Evolutionary conservation across 2,888 invertebrate species (phyloP), one percentile per base, ranked within the genome.

Genomic region (Buathra laborator): DNA sequence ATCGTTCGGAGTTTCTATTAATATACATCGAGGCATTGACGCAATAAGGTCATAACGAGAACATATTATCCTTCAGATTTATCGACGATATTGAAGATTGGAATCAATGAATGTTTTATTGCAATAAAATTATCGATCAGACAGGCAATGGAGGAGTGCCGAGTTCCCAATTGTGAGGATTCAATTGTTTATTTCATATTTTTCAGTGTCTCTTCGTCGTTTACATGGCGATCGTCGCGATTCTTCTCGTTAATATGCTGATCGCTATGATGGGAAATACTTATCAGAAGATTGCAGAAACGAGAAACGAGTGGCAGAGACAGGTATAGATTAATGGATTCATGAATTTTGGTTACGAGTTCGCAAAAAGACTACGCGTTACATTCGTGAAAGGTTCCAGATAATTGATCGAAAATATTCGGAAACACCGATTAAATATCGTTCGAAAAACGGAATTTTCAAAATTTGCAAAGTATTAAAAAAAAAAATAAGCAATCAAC

Each of bases 231-330:
- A 97, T 99, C 93, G 99, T 99, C 24, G 98, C 98, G 0, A 97
- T 99, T 83, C 95, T 99, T 46, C 95, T 99, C 81, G 98, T 99
- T 72, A 99, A 99, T 95, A 98, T 99, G 98, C 95, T 99, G 94
- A 99, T 99, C 91, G 99, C 99, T 86, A 99, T 99, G 99, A 99
- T 99, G 99, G 99, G 99, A 0, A 99, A 99, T 94, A 99, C 99
- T 3, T 99, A 99, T 93, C 98, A 99, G 94, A 98, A 99, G 94
- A 99, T 99, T 89, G 98, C 98, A 0, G 98, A 99, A 94, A 99
- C 99, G 0, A 96, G 98, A 88, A 99, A 99, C 93, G 99, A 99
- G 94, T 99, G 99, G 99, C 99, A 99, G 94, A 95, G 99, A 92
- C 97, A 97, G 95, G 97, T 96, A 56, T 37, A 37, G 3, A 37